Evolutionary conservation across 2,797 vertebrate genomes (phyloP).

Genomic region (Melanotaenia boesemani): DNA sequence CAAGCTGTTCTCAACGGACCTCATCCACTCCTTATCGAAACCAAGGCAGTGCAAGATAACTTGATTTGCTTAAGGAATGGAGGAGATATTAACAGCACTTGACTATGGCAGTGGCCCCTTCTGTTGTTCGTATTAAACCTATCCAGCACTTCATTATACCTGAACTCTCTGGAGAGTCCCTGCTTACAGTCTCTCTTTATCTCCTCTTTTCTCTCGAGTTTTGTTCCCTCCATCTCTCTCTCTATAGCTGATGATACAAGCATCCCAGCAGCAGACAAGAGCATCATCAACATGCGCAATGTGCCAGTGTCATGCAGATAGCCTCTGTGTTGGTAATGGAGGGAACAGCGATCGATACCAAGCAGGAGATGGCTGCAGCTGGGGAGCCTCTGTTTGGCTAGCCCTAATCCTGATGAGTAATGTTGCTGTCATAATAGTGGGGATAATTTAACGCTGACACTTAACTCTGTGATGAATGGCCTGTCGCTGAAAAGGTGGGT

Average conservation of each 20-base stretch:
- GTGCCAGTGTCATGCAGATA: slow-evolving; percentile 90
- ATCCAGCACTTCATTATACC: slow-evolving; percentile 86
- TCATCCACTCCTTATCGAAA: slow-evolving; percentile 84
- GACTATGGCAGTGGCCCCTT: slow-evolving; percentile 78
- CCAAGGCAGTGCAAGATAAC: slow-evolving; percentile 80
- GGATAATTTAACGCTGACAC: slow-evolving; percentile 96
- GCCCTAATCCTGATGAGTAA: slow-evolving; percentile 95
- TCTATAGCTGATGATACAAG: slow-evolving; percentile 68
- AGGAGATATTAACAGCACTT: slow-evolving; percentile 84
- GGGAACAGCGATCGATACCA: slow-evolving; percentile 88
- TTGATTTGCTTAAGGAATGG: slow-evolving; percentile 84
- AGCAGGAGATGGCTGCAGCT: slow-evolving; percentile 84
- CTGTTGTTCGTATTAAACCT: slow-evolving; percentile 83
- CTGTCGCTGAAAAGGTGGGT: slow-evolving; percentile 80
- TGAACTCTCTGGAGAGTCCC: slow-evolving; percentile 82
- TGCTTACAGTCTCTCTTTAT: slow-evolving; percentile 85
- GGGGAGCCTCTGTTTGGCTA: slow-evolving; percentile 81
- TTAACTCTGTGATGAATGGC: slow-evolving; percentile 92
- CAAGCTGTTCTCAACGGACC: slow-evolving; percentile 79
- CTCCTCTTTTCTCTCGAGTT: slow-evolving; percentile 74
- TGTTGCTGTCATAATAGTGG: slow-evolving; percentile 96
- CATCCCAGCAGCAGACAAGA: slow-evolving; percentile 76
- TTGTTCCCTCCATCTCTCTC: slow-evolving; percentile 57
- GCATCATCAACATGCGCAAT: slow-evolving; percentile 89
- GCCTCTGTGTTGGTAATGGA: slow-evolving; percentile 86